Base-by-base conservation (phyloP, 2,888 invertebrate species). In the Thymelicus sylvestris region DNA sequence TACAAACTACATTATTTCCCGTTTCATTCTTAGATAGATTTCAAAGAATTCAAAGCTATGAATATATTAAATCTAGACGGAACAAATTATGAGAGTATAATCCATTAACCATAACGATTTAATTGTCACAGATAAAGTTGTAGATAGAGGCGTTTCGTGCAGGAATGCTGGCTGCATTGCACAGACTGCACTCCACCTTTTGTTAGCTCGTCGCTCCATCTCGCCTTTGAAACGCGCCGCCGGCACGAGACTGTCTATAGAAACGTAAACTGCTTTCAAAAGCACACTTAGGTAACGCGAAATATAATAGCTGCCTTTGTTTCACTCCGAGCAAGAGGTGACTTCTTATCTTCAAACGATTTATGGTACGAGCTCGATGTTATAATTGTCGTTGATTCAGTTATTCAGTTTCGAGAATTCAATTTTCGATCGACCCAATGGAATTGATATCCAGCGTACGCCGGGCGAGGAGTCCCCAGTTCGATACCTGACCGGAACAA, bases 251-350 rank as follows among this genome's bases (percentile, higher is more conserved):
- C 66, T 52, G 70, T 66, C 70, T 64, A 60, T 73, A 73, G 71
- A 68, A 74, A 74, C 74, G 72, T 73, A 73, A 72, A 75, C 69
- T 71, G 74, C 76, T 76, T 77, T 74, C 74, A 74, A 75, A 71
- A 71, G 70, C 55, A 61, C 70, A 71, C 70, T 75, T 71, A 63
- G 71, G 72, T 72, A 75, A 72, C 71, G 68, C 75, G 73, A 73
- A 73, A 75, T 74, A 74, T 75, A 75, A 75, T 75, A 73, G 75
- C 72, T 38, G 73, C 63, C 73, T 74, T 75, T 74, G 73, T 75
- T 72, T 71, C 61, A 71, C 73, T 75, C 55, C 63, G 72, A 73
- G 72, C 72, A 74, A 74, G 69, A 73, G 73, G 73, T 61, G 73
- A 74, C 73, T 72, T 74, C 73, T 72, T 74, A 75, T 75, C 71